Conservation (phyloP, 2,797 vertebrate genomes). For the Sebastes glaucus region DNA sequence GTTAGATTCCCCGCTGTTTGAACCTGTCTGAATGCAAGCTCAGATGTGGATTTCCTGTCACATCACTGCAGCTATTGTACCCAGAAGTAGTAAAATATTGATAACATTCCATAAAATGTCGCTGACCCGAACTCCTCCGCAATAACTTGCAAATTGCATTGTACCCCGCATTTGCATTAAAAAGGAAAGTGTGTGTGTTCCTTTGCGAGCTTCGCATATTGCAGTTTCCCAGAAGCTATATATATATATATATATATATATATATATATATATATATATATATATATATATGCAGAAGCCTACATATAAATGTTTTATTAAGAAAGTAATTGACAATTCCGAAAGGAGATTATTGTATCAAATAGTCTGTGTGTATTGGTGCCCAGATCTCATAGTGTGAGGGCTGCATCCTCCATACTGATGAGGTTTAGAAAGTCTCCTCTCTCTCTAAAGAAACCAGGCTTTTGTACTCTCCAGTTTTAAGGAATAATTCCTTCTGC, state of each 20-base stretch:
- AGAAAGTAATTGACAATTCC: slow-evolving; percentile 57
- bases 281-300: slow-evolving; percentile 13
- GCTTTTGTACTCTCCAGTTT: slow-evolving; percentile 20
- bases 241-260: not conserved
- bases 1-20: not conserved
- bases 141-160: slow-evolving; percentile 41
- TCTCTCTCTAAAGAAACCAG: not conserved
- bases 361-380: slow-evolving; percentile 31
- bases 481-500: not conserved
- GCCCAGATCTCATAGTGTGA: slow-evolving; percentile 12
- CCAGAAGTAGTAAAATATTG: slow-evolving; percentile 37
- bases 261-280: not conserved
- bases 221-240: slow-evolving; percentile 17
- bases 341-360: slow-evolving; percentile 63
- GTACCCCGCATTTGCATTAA: slow-evolving; percentile 34
- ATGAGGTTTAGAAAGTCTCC: slow-evolving; percentile 27
- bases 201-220: slow-evolving; percentile 1
- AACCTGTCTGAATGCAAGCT: not conserved
- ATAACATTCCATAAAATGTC: slow-evolving; percentile 34
- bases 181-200: not conserved
- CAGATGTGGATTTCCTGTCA: slow-evolving; percentile 9
- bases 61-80: not conserved
- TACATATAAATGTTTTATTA: slow-evolving; percentile 63
- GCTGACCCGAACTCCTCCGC: slow-evolving; percentile 13
- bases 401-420: slow-evolving; percentile 23